Evolutionary conservation across 2,113 vertebrate genomes (phyloP).

Genomic region (Microcebus tavaratra): DNA sequence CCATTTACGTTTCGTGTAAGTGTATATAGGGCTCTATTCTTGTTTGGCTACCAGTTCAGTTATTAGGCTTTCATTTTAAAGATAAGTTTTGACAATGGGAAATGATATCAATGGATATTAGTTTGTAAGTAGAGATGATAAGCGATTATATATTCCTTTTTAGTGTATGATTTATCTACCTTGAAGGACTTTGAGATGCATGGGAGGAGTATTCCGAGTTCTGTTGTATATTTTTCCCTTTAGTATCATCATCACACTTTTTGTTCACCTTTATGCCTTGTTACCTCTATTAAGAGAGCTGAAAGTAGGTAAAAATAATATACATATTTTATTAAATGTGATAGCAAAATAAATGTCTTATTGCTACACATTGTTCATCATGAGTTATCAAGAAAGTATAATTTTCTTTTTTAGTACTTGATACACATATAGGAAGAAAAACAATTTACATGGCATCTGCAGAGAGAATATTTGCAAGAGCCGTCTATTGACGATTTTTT

Average conservation of each 20-base stretch:
- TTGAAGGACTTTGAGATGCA: neutral
- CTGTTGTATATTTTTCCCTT: neutral
- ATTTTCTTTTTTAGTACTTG: constrained; percentile 20
- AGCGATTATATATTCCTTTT: neutral
- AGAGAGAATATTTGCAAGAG: neutral
- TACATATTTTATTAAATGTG: neutral
- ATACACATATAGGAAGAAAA: neutral
- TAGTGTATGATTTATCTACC: neutral
- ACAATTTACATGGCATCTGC: neutral
- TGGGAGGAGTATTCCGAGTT: neutral
- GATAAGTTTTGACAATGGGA: neutral
- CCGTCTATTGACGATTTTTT: neutral
- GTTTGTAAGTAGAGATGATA: neutral
- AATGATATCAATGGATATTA: neutral
- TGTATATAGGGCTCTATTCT: neutral
- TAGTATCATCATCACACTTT: neutral
- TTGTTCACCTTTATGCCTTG: neutral
- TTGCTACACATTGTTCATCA: neutral
- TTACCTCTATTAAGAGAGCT: neutral
- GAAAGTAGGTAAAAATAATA: neutral
- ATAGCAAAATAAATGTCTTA: neutral
- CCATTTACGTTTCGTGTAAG: neutral
- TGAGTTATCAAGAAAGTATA: neutral
- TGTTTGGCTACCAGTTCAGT: neutral
- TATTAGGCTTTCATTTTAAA: constrained; percentile 36